phyloP scores from a whole-genome alignment of 2,888 invertebrate species.

The Cheilosia urbana region DNA sequence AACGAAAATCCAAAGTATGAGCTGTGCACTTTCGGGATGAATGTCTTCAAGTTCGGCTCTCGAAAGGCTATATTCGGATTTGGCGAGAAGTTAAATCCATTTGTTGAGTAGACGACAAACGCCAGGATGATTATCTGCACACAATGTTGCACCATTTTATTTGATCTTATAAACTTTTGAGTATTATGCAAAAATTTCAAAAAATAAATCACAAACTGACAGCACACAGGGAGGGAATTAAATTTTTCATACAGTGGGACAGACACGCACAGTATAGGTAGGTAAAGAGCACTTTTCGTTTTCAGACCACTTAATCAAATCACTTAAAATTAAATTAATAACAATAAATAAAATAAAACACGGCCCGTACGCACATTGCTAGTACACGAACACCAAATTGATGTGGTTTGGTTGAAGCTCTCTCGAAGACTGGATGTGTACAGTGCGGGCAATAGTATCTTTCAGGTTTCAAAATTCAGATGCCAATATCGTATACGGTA shows the following conservation, averaged over 20 bases:
- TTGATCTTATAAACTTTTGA: constrained; percentile 6
- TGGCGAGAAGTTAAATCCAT: constrained; percentile 81
- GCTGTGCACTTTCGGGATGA: constrained; percentile 79
- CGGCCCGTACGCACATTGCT: constrained; percentile 62
- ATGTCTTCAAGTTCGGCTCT: constrained; percentile 78
- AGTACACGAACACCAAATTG: constrained; percentile 39
- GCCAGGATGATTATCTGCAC: constrained; percentile 48
- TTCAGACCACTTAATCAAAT: constrained; percentile 64
- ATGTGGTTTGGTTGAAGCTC: constrained; percentile 63
- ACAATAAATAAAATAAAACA: constrained; percentile 60
- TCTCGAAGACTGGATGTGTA: constrained; percentile 48
- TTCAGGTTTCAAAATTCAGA: no score
- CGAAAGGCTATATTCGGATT: constrained; percentile 79
- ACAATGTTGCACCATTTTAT: constrained; percentile 61
- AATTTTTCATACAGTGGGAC: constrained; percentile 1
- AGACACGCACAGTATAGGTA: background rate
- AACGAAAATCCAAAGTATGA: constrained; percentile 82
- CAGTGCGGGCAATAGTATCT: constrained; percentile 26
- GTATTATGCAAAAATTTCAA: background rate
- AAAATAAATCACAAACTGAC: constrained; percentile 50
- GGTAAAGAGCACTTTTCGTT: constrained; percentile 1
- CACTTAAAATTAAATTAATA: constrained; percentile 73
- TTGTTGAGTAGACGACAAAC: constrained; percentile 50
- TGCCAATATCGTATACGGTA: constrained; percentile 16
- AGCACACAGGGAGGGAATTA: constrained; percentile 28